Evolutionary conservation across 2,888 invertebrate genomes (phyloP).

Genomic region (Lapara coniferarum): DNA sequence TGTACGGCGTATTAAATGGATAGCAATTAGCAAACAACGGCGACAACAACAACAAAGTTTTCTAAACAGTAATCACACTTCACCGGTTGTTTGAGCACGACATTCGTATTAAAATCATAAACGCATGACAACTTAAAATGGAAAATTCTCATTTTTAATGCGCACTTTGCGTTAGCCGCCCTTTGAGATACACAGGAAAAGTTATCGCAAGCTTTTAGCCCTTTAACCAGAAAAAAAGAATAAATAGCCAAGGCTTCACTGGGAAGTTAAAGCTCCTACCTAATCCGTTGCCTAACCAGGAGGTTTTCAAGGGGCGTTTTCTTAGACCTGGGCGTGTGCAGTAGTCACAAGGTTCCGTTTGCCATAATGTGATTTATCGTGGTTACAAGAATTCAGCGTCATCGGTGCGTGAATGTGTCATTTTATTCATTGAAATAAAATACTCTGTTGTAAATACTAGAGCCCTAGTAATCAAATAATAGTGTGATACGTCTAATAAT

Average conservation of each 20-base stretch:
- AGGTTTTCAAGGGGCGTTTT: background rate
- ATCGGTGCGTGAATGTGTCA: background rate
- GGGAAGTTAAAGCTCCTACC: background rate
- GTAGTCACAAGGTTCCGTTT: background rate
- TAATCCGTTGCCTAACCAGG: background rate
- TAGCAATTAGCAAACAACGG: conserved; percentile 5
- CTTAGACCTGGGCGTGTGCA: background rate
- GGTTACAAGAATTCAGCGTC: background rate
- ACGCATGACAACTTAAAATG: background rate
- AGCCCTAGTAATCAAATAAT: no score
- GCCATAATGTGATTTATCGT: background rate
- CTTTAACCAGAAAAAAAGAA: background rate
- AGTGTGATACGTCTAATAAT: background rate
- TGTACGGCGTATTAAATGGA: conserved; percentile 9
- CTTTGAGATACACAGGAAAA: background rate
- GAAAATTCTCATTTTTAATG: background rate
- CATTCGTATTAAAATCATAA: background rate
- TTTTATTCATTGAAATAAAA: background rate
- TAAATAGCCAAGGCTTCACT: background rate
- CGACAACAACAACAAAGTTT: conserved; percentile 5
- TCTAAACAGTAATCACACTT: conserved; percentile 13
- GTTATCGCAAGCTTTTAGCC: background rate
- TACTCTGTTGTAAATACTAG: no score
- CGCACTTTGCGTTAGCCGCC: background rate
- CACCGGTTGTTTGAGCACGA: background rate